Evolutionary conservation across 2,888 invertebrate genomes (phyloP).

Genomic region (Zhengitettix transpicula): DNA sequence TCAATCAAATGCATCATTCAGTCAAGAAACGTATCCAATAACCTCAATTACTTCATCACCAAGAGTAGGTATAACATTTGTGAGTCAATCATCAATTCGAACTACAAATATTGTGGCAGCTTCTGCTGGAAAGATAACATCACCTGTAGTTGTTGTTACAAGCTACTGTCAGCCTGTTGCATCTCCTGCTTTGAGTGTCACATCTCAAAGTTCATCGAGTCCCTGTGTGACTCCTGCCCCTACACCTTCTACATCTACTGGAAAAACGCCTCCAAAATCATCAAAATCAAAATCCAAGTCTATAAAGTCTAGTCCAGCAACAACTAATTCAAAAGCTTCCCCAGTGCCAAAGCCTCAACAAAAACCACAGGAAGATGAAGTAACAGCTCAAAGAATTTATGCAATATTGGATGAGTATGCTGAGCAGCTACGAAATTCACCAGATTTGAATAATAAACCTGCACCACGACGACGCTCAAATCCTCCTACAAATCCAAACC

Average conservation of each 20-base stretch:
- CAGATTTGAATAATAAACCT: constrained; percentile 63
- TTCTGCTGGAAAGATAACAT: constrained; percentile 6
- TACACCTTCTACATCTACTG: constrained; percentile 19
- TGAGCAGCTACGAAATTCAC: constrained; percentile 62
- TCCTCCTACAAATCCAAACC: constrained; percentile 52
- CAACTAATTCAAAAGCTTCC: constrained; percentile 43
- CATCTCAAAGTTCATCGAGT: constrained; percentile 39
- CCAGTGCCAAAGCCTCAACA: constrained; percentile 47
- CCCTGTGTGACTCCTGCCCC: constrained; percentile 39
- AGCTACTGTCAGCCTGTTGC: constrained; percentile 36
- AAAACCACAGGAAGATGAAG: constrained; percentile 65
- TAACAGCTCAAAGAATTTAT: constrained; percentile 62
- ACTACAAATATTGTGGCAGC: not conserved
- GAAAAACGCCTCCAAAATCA: constrained; percentile 18
- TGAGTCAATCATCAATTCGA: constrained; percentile 30
- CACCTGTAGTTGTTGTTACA: constrained; percentile 35
- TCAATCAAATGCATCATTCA: not conserved
- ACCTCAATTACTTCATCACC: constrained; percentile 19
- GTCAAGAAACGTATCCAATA: not conserved
- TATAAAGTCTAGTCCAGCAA: constrained; percentile 37
- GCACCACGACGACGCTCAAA: constrained; percentile 60
- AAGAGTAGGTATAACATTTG: constrained; percentile 34
- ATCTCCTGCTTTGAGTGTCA: constrained; percentile 36
- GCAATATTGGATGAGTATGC: constrained; percentile 66
- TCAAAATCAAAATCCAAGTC: constrained; percentile 33